phyloP scores from a whole-genome alignment of 30 jellyfish, hydroid and myxozoan species.

The Euphysa ruthae region DNA sequence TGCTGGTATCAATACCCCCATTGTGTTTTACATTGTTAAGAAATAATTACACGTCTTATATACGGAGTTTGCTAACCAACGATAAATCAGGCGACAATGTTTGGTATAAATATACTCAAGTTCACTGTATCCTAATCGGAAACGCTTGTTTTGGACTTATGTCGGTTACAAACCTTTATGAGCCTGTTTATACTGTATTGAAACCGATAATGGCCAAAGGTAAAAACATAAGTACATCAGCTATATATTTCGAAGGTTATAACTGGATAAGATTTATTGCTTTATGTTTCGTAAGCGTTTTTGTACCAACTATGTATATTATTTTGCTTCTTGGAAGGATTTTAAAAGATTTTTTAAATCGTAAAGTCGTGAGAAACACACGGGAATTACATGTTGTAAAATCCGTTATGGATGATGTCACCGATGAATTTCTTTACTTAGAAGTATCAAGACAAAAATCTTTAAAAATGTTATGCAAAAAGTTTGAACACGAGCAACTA shows the following conservation, averaged over 20 bases:
- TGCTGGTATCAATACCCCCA: constrained; percentile 15
- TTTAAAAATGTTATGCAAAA: constrained; percentile 24
- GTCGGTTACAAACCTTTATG: constrained; percentile 85
- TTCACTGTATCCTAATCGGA: constrained; percentile 39
- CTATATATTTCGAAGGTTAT: constrained; percentile 42
- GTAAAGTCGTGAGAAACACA: not conserved
- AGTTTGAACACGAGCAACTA: not conserved
- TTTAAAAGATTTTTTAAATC: not conserved
- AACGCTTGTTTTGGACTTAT: constrained; percentile 47
- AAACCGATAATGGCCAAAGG: constrained; percentile 15
- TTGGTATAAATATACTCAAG: constrained; percentile 17
- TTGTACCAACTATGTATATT: constrained; percentile 48
- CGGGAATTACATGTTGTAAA: not conserved
- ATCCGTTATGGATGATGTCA: not conserved
- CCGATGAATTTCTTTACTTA: constrained; percentile 28
- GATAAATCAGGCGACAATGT: constrained; percentile 31
- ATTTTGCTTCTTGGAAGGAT: constrained; percentile 27
- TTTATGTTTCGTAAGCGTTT: constrained; percentile 53
- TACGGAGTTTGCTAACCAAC: constrained; percentile 24
- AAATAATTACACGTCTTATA: constrained; percentile 43
- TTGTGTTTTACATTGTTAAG: constrained; percentile 32
- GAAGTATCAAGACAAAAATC: constrained; percentile 45
- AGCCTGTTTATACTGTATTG: constrained; percentile 47
- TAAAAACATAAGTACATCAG: constrained; percentile 12
- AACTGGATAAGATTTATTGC: constrained; percentile 48